A percentile compares a stretch with the other conserved stretches of the same genome.
phyloP scores from a whole-genome alignment of 2,888 invertebrate genomes.

The Microctonus hyperodae region DNA sequence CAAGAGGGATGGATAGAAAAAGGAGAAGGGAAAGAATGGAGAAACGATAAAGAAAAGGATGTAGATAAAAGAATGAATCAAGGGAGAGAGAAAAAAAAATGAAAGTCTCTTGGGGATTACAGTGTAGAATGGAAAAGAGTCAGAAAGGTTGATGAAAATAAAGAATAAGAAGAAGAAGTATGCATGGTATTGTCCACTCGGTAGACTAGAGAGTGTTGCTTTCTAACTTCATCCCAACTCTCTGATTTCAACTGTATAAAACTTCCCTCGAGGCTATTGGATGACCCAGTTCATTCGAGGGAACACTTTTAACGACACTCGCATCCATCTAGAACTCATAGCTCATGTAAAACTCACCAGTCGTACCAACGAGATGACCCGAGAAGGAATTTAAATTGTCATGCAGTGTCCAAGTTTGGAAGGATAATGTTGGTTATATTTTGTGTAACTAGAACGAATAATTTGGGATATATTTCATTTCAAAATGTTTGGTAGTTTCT shows the following conservation, averaged over 20 bases:
- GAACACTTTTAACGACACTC: constrained; percentile 39
- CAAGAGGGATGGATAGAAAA: constrained; percentile 8
- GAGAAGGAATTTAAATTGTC: constrained; percentile 25
- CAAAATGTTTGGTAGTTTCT: constrained; percentile 8
- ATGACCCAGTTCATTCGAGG: constrained; percentile 54
- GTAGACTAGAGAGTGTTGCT: background rate
- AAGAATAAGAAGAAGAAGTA: background rate
- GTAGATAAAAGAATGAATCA: constrained; percentile 11
- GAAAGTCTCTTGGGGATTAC: background rate
- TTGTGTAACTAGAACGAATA: constrained; percentile 25
- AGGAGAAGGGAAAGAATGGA: constrained; percentile 5
- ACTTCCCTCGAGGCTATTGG: constrained; percentile 52
- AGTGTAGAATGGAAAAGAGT: no score
- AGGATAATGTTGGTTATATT: background rate
- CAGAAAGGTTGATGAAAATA: no score
- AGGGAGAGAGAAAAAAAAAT: background rate
- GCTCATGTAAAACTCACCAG: constrained; percentile 8
- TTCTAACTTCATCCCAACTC: background rate
- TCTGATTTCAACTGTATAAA: constrained; percentile 1
- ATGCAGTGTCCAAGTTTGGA: background rate
- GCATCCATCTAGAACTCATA: constrained; percentile 23
- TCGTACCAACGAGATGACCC: constrained; percentile 14
- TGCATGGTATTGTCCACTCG: constrained; percentile 25
- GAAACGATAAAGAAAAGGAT: constrained; percentile 1
- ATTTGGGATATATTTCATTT: background rate